Evolutionary conservation across 2,888 invertebrate species (phyloP).

Genomic region (Ditula angustiorana): DNA sequence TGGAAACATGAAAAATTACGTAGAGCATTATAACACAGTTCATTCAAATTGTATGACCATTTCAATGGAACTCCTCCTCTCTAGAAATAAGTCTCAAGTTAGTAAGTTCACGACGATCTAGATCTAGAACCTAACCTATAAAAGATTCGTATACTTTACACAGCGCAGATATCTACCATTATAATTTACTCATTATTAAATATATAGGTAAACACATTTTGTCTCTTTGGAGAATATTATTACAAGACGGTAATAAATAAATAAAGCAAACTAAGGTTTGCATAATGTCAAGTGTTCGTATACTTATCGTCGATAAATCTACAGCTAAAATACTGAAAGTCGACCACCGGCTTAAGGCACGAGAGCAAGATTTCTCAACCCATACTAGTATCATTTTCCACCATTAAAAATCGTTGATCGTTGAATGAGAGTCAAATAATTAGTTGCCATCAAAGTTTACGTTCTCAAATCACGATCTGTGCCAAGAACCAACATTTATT

Average conservation of each 20-base stretch:
- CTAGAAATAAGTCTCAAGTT: slow-evolving; percentile 38
- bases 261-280: slow-evolving; percentile 65
- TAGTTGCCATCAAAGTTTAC: slow-evolving; percentile 45
- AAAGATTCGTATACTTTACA: slow-evolving; percentile 82
- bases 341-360: slow-evolving; percentile 78
- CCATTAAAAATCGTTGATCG: slow-evolving; percentile 52
- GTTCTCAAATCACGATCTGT: slow-evolving; percentile 69
- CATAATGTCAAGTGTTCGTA: slow-evolving; percentile 59
- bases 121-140: slow-evolving; percentile 64
- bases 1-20: no score
- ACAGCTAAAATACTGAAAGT: slow-evolving; percentile 51
- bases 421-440: slow-evolving; percentile 43
- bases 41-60: neutral
- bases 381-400: slow-evolving; percentile 57
- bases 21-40: neutral
- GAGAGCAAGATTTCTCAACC: slow-evolving; percentile 71
- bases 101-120: slow-evolving; percentile 61
- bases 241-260: slow-evolving; percentile 55
- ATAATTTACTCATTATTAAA: slow-evolving; percentile 63
- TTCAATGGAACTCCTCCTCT: slow-evolving; percentile 25
- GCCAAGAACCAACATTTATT: slow-evolving; percentile 68
- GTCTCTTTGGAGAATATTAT: slow-evolving; percentile 80
- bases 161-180: slow-evolving; percentile 73
- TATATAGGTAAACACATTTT: slow-evolving; percentile 64
- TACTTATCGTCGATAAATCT: slow-evolving; percentile 58